Base-by-base conservation (phyloP, 2,888 invertebrate genomes). In the Lasioglossum zephyrum region DNA sequence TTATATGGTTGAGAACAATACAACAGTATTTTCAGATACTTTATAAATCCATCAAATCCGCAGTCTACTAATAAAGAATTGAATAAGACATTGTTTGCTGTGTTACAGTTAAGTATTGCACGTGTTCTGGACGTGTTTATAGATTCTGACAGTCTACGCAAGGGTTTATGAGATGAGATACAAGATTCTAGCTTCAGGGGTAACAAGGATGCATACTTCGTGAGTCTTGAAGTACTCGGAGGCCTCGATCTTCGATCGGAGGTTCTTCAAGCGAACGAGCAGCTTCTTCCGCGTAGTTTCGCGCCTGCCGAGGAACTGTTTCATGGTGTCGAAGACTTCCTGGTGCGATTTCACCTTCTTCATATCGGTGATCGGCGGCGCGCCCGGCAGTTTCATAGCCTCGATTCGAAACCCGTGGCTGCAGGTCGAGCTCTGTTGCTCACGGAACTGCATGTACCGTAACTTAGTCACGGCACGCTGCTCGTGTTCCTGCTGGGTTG, bases 361-460 rank as follows among this genome's bases (percentile, higher is more conserved):
- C 87, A 99, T 96, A 95, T 99, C 98, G 76, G 98, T 98, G 39
- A 98, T 97, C 0, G 98, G 98, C 0, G 97, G 96, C 86, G 97
- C 96, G 39, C 98, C 98, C 22, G 98, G 97, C 92, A 98, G 96
- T 95, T 99, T 98, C 95, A 99, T 97, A 4, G 99, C 99, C 95
- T 99, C 99, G 92, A 99, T 98, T 91, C 99, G 96, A 95, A 99
- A 99, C 5, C 99, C 99, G 93, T 98, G 97, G 84, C 97, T 97
- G 87, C 98, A 98, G 0, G 99, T 98, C 4, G 99, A 99, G 85
- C 99, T 99, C 94, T 98, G 98, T 89, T 98, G 96, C 95, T 99
- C 99, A 81, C 99, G 96, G 95, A 99, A 99, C 94, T 98, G 97
- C 99, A 99, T 99, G 95, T 99, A 99, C 63, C 99, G 97, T 91